Base-by-base conservation (phyloP, 2,113 vertebrate genomes). In the Tragulus kanchil region DNA sequence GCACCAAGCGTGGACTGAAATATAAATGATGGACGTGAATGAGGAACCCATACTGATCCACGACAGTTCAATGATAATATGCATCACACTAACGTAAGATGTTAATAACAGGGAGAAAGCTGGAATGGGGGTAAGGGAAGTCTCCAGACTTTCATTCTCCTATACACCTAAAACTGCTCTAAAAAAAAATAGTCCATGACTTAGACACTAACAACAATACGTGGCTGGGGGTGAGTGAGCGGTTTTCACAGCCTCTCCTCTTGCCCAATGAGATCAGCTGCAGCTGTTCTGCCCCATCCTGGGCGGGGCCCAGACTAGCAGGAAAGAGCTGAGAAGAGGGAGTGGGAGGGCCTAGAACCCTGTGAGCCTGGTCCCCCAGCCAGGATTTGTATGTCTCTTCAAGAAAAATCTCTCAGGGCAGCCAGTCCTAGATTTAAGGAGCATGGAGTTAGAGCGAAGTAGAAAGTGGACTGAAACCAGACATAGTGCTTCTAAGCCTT, bases 261-360 rank as follows among this genome's bases (percentile, higher is more conserved):
- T 54, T 23, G 26, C 45, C 45, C 26, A 2, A 0, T 0, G 10
- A 14, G 14, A 52, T 19, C 42, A 1, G 58, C 5, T 0, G 2
- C n/a, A 11, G 19, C 58, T 19, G 14, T 5, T 31, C 13, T 1
- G 50, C 67, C 31, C 48, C 13, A 13, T 8, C 54, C 15, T 26
- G n/a, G 64, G 75, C 36, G 8, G 85, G 61, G 59, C 36, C 42
- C 25, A 31, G 21, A 15, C 31, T 5, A 52, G 78, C 2, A 11
- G 42, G 19, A 28, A 73, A 58, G 79, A 90, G n/a, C 69, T 3
- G 5, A 19, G 1, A 3, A 71, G 52, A 23, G 5, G 1, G 3
- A 3, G 19, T 6, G 6, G 3, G 36, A 15, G 21, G 42, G 10
- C 12, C 23, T 5, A 45, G 45, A 28, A 16, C 36, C 9, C 69